Base-by-base conservation (phyloP, 2,888 invertebrate species). In the Sphaerophoria taeniata region DNA sequence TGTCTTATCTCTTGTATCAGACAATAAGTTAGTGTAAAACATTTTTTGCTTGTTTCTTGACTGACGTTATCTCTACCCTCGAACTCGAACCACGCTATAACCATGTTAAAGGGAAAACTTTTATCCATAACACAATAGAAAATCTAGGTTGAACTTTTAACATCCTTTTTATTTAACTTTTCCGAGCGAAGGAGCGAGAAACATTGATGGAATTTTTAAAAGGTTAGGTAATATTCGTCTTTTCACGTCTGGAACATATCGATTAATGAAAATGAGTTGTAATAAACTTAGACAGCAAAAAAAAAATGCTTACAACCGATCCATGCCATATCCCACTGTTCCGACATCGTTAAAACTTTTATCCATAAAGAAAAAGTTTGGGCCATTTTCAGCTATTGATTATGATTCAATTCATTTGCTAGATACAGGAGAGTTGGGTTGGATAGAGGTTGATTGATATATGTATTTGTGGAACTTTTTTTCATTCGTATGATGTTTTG, bases 301-400 rank as follows among this genome's bases (percentile, higher is more conserved):
- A 24, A 47, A 65, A 49, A 2, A 9, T 7, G 11, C 9, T 9
- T 43, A 24, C 24, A 43, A 43, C 11, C 43, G 43, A 43, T 11
- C 11, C 43, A 7, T 5, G 43, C 43, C 9, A 43, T 43, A 16
- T 49, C 34, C 65, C 6, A 65, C 49, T 65, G 49, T 65, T 65
- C 16, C 34, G 34, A 16, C 16, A 65, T 49, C 65, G 34, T 65
- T 65, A 65, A 65, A 65, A 65, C 49, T 53, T 67, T 67, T 67
- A n/a, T 14, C 31, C 24, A 67, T 67, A 24, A 67, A 63, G 24
- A 24, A 31, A 5, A 33, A 31, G 14, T 47, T 33, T 33, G 33
- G 24, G 24, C 31, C 39, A 4, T 33, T n/a, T 2, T 6, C 24
- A 16, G 9, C 61, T 47, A 63, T 63, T 63, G 61, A 63, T 47